A percentile compares a stretch with the other conserved stretches of the same genome.
These are phyloP conservation scores for Okapia johnstoni DNA, from an alignment of 2,113 vertebrate species.

Conservation along the genomic window DNA sequence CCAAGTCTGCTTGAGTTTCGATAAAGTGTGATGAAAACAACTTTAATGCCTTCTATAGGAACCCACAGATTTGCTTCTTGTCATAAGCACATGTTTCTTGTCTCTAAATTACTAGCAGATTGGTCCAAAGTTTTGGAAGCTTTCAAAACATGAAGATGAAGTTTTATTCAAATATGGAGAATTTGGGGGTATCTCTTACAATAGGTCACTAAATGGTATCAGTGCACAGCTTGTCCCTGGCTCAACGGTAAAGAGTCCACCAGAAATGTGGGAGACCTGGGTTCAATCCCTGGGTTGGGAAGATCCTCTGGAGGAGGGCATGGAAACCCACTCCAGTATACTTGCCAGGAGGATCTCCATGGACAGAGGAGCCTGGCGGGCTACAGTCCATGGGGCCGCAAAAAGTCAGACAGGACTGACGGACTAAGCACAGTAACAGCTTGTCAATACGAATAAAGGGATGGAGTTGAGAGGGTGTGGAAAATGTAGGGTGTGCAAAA, in stretches of 20 bases:
- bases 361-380: background rate
- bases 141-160: background rate
- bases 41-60: background rate
- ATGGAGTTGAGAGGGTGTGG: background rate
- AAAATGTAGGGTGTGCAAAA: background rate
- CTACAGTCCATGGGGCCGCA: background rate
- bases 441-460: background rate
- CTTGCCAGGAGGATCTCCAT: background rate
- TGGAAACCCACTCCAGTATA: background rate
- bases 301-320: background rate
- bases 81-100: background rate
- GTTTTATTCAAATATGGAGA: background rate
- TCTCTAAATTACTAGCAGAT: background rate
- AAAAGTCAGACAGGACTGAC: accelerated
- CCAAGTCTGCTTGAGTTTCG: background rate
- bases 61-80: background rate
- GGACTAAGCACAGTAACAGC: background rate
- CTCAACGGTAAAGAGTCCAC: background rate
- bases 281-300: background rate
- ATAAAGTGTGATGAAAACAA: background rate
- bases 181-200: background rate
- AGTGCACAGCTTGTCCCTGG: background rate
- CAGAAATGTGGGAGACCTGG: background rate
- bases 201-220: background rate
- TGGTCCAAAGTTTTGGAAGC: background rate